Conservation (phyloP, 2,888 invertebrate genomes). For the Mycalesis mineus region DNA sequence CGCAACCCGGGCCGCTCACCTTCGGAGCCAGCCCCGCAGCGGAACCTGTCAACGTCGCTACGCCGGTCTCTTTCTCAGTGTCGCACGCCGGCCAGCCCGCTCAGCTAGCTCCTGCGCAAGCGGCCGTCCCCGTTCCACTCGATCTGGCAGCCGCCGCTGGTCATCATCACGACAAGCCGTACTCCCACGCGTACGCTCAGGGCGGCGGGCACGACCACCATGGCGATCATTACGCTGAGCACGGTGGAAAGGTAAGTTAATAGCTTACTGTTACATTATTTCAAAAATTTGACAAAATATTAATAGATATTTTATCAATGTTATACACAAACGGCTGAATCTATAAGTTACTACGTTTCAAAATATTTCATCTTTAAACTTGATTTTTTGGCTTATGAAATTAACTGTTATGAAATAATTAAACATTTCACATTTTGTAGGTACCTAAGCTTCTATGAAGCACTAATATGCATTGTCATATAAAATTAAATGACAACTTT, state of each 20-base stretch:
- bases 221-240: slow-evolving; percentile 69
- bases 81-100: slow-evolving; percentile 27
- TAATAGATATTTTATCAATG: too few species aligned
- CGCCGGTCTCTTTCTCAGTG: slow-evolving; percentile 17
- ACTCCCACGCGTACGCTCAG: slow-evolving; percentile 54
- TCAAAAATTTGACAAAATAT: too few species aligned
- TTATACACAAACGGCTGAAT: too few species aligned
- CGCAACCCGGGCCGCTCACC: slow-evolving; percentile 22
- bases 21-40: not conserved
- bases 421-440: too few species aligned
- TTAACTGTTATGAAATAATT: too few species aligned
- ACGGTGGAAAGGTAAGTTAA: slow-evolving; percentile 72
- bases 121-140: slow-evolving; percentile 6
- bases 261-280: not conserved
- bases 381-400: too few species aligned
- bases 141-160: slow-evolving; percentile 34
- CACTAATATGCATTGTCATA: too few species aligned
- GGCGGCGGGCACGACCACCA: slow-evolving; percentile 78
- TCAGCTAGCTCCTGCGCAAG: slow-evolving; percentile 21
- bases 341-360: too few species aligned
- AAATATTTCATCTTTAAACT: too few species aligned
- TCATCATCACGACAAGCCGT: slow-evolving; percentile 45
- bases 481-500: too few species aligned
- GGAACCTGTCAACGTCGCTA: slow-evolving; percentile 20
- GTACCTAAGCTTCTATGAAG: too few species aligned